Conservation (phyloP, 2,113 vertebrate genomes). For the Actenoides lindsayi region DNA sequence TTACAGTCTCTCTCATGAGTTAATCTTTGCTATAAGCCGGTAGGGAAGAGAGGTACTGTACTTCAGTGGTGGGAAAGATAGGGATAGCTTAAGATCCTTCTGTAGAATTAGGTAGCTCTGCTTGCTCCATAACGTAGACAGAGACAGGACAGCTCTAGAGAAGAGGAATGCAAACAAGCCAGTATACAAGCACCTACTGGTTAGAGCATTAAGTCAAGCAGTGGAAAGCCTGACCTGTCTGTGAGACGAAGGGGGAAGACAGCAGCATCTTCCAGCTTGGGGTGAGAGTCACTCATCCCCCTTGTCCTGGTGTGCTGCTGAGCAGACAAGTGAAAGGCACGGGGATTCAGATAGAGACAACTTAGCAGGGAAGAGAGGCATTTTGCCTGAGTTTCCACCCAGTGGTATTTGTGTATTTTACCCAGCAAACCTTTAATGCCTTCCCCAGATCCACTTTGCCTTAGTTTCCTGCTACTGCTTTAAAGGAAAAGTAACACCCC, state of each 20-base stretch:
- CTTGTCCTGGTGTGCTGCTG: background rate
- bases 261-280: background rate
- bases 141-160: background rate
- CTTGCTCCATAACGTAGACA: background rate
- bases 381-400: background rate
- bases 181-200: background rate
- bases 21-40: background rate
- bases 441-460: slow-evolving; percentile 6
- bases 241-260: background rate
- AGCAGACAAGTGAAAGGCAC: background rate
- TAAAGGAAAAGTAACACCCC: background rate
- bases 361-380: background rate
- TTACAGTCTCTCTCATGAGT: background rate
- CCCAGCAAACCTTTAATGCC: background rate
- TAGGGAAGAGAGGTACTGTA: background rate
- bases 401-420: background rate
- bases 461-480: background rate
- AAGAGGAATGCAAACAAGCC: slow-evolving; percentile 22
- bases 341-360: background rate
- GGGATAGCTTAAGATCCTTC: background rate
- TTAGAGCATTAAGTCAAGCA: background rate
- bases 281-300: background rate
- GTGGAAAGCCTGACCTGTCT: background rate
- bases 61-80: background rate
- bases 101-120: background rate